Evolutionary conservation across 2,113 vertebrate species (phyloP), one percentile per base, ranked within the genome.

Genomic region (Aythya baeri): DNA sequence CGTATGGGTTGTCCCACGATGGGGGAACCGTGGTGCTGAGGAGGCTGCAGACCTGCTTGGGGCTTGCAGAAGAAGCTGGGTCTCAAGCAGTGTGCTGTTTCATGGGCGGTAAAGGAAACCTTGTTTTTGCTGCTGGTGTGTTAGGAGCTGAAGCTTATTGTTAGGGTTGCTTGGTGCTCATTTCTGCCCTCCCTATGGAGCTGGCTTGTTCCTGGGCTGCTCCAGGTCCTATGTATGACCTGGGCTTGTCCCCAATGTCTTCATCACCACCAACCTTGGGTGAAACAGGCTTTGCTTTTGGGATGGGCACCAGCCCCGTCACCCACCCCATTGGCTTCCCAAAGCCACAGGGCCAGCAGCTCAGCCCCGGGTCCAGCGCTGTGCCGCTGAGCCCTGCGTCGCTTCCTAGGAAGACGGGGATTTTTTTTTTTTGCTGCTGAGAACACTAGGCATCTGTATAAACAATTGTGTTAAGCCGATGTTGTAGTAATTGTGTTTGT

Each of bases 401-500:
- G 0, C 62, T 94, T 87, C 91, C 82, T 87, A 25, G 84, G 41
- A 82, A 82, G 66, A 70, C 1, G 10, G 36, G 54, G 75, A 23
- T 70, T 88, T 89, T 29, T 34, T 29, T 34, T 21, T 21, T 77
- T 75, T 54, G 74, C 80, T 61, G 29, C n/a, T 72, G 83, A 25
- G 73, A 90, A 63, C 79, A 43, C 2, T 5, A 50, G 27, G 78
- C 81, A 70, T 95, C 91, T 89, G 89, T 89, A 95, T 95, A 94
- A 95, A 91, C 87, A 94, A 89, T 88, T 84, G 83, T 38, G 74
- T 88, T 95, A 91, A 95, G 92, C 91, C 0, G 6, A 83, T 90
- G 83, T 92, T 93, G 94, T 94, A 90, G 94, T 89, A 91, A 91
- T 97, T 96, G 92, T 95, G 73, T 96, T 96, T 96, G 94, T 81